These are phyloP conservation scores for Sesamia inferens DNA, from an alignment of 2,888 invertebrate genomes.

Conservation along the genomic window DNA sequence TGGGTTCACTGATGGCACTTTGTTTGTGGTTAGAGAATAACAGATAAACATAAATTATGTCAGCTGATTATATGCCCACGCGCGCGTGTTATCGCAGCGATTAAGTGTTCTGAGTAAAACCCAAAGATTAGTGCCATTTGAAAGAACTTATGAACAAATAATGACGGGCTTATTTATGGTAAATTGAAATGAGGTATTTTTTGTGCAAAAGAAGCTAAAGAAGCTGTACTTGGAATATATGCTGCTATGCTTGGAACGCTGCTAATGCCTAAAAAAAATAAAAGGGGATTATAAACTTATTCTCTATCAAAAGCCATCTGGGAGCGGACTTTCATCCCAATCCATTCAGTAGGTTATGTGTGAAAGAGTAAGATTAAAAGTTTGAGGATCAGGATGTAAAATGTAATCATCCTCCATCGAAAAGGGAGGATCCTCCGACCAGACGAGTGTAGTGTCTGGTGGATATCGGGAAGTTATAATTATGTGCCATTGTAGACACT, in stretches of 20 bases:
- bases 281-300: background rate
- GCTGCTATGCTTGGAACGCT: background rate
- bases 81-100: slow-evolving; percentile 20
- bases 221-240: no score
- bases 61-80: slow-evolving; percentile 45
- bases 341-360: no score
- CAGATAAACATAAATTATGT: slow-evolving; percentile 39
- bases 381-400: no score
- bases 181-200: background rate
- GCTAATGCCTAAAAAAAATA: background rate
- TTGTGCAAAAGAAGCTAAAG: background rate
- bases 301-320: background rate
- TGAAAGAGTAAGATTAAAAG: no score
- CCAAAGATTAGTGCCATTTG: background rate
- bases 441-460: no score
- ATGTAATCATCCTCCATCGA: no score
- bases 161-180: background rate
- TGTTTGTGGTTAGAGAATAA: slow-evolving; percentile 36
- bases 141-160: background rate
- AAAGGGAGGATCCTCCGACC: no score
- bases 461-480: no score
- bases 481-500: no score
- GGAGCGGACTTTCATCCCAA: no score
- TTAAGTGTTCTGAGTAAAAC: slow-evolving; percentile 4
- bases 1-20: slow-evolving; percentile 45